Percentiles rank a stretch among this genome's conserved stretches.
These are phyloP conservation scores for Capricornis sumatraensis DNA, from an alignment of 2,113 vertebrate species.

Conservation along the genomic window DNA sequence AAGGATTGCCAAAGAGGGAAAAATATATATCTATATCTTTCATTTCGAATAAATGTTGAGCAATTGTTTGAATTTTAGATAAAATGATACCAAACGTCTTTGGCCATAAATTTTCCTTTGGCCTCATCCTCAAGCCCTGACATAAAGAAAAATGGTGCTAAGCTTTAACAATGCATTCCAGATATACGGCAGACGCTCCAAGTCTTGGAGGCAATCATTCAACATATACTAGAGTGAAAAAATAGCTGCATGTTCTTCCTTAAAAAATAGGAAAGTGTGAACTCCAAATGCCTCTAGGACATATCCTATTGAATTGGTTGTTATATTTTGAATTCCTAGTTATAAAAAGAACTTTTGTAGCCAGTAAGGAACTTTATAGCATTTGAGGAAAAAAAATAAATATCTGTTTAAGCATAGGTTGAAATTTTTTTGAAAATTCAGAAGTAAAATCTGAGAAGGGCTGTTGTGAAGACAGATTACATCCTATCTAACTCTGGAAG, in stretches of 20 bases:
- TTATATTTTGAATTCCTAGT: neutral
- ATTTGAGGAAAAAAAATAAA: neutral
- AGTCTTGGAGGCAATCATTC: neutral
- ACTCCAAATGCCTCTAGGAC: neutral
- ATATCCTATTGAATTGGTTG: neutral
- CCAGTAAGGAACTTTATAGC: neutral
- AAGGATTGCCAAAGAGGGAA: neutral
- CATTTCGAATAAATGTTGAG: neutral
- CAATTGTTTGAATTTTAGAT: slow-evolving; percentile 4
- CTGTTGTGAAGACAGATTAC: neutral
- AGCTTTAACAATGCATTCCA: neutral
- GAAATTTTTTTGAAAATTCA: neutral
- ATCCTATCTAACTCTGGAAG: neutral
- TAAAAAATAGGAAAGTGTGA: neutral
- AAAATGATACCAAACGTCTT: neutral
- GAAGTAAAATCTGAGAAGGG: neutral
- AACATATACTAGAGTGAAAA: neutral
- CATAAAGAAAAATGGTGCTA: neutral
- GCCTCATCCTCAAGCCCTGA: neutral
- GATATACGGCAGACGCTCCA: neutral
- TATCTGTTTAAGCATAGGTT: neutral
- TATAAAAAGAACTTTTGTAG: neutral
- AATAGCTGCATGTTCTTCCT: neutral
- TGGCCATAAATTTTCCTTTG: neutral
- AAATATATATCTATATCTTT: neutral